These are phyloP conservation scores for Aporophyla lueneburgensis DNA, from an alignment of 2,888 invertebrate genomes.

Conservation along the genomic window DNA sequence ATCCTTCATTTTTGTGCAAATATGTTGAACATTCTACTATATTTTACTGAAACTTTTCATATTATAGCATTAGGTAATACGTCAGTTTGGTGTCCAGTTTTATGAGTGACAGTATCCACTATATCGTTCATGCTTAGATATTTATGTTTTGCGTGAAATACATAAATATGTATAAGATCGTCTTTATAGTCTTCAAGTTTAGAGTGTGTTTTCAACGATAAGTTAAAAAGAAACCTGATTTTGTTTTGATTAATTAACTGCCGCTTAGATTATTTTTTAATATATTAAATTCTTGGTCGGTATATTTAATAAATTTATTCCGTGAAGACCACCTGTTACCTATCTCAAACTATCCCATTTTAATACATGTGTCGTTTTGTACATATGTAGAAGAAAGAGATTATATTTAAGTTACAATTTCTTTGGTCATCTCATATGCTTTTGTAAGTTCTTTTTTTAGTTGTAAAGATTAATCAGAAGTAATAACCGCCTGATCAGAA, in stretches of 20 bases:
- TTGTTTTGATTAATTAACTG: slow-evolving; percentile 11
- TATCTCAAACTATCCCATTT: background rate
- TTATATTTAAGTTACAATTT: background rate
- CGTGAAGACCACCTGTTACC: background rate
- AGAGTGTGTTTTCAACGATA: background rate
- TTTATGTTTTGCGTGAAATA: slow-evolving; percentile 19
- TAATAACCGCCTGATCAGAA: slow-evolving; percentile 27
- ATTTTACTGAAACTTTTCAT: slow-evolving; percentile 31
- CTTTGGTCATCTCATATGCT: background rate
- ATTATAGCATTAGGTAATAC: slow-evolving; percentile 28
- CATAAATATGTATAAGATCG: background rate
- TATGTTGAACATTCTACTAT: slow-evolving; percentile 28
- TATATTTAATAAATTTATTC: slow-evolving; percentile 1
- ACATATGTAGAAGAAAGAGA: background rate
- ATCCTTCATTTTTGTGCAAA: slow-evolving; percentile 30
- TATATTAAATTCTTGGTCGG: slow-evolving; percentile 15
- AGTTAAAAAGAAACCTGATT: slow-evolving; percentile 10
- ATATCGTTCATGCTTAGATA: slow-evolving; percentile 37
- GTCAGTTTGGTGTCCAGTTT: slow-evolving; percentile 37
- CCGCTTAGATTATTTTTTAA: background rate
- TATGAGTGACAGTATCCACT: slow-evolving; percentile 41
- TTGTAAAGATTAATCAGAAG: slow-evolving; percentile 40
- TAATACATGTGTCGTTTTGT: background rate
- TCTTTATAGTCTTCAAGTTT: slow-evolving; percentile 7
- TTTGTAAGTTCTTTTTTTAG: slow-evolving; percentile 2